These are phyloP conservation scores for Buathra laborator DNA, from an alignment of 2,888 invertebrate genomes.

Conservation along the genomic window DNA sequence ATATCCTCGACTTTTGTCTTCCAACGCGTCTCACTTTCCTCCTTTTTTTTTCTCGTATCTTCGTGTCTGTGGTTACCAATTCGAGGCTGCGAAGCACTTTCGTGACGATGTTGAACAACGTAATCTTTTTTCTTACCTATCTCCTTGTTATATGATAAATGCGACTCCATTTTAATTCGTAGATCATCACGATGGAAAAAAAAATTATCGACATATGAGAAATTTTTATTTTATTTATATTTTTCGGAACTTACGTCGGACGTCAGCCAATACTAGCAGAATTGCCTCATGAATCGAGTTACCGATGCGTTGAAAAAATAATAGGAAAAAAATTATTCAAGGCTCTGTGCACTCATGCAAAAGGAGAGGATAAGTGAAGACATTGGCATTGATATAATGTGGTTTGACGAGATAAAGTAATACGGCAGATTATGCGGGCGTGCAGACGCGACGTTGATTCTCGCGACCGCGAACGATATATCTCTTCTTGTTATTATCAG, in stretches of 20 bases:
- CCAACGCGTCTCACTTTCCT: slow-evolving; percentile 59
- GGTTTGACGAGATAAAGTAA: background rate
- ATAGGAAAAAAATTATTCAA: background rate
- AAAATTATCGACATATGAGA: background rate
- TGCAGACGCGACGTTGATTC: background rate
- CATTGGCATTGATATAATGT: background rate
- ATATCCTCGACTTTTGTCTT: slow-evolving; percentile 64
- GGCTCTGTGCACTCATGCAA: background rate
- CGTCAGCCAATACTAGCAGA: no score
- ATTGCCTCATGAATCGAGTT: no score
- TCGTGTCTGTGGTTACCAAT: slow-evolving; percentile 16
- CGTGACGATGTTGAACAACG: background rate
- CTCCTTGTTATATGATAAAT: background rate
- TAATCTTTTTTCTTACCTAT: background rate
- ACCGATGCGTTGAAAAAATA: background rate
- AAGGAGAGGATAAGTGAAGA: background rate
- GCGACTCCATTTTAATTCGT: background rate
- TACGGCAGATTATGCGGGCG: background rate
- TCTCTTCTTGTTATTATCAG: no score
- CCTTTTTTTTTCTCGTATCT: slow-evolving; percentile 35
- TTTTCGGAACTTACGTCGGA: no score
- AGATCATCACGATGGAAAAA: background rate
- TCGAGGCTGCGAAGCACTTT: slow-evolving; percentile 10
- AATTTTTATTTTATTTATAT: background rate
- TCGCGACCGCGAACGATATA: background rate